Base-by-base conservation (phyloP, 2,888 invertebrate genomes). In the Bruchidius siliquastri region DNA sequence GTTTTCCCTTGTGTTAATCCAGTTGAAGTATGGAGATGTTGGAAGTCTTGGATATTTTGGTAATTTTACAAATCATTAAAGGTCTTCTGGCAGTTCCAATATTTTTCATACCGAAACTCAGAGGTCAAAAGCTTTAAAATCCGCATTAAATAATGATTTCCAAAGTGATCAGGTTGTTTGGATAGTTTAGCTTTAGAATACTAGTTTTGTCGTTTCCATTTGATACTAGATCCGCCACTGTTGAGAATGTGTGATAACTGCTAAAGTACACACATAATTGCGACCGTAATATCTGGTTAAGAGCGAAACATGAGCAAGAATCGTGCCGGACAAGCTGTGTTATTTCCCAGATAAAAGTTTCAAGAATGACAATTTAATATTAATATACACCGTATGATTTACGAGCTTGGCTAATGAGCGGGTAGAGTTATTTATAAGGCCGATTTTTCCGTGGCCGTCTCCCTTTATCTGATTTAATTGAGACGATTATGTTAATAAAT, bases 331-430 rank as follows among this genome's bases (percentile, higher is more conserved):
- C 76, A 77, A 74, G 76, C 76, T 78, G 76, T 80, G 79, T 78
- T 77, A 77, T 77, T 71, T 73, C 77, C 76, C 78, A 79, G 79
- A 81, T 80, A 82, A 82, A 80, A 79, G 20, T 69, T 76, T 77
- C 74, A 75, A 77, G 78, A 82, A 81, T 82, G 83, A 83, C 83
- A 82, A 81, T 82, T 81, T 82, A 82, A 82, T 82, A 80, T 82
- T 82, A 82, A 81, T 81, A 82, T 79, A 79, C 77, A 79, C 78
- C 72, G 74, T 71, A 77, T 83, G 83, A 83, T 83, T 83, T 81
- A 83, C 81, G 75, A 71, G 49, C 73, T 72, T 32, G 72, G 74
- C 73, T 80, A 80, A 80, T 80, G 77, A 80, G 75, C 76, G 75
- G 79, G 76, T 80, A 77, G 73, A 68, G 74, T 75, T 74, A 80